These are phyloP conservation scores for Eriocheir sinensis DNA, from an alignment of 1,140 invertebrate genomes.

Conservation along the genomic window DNA sequence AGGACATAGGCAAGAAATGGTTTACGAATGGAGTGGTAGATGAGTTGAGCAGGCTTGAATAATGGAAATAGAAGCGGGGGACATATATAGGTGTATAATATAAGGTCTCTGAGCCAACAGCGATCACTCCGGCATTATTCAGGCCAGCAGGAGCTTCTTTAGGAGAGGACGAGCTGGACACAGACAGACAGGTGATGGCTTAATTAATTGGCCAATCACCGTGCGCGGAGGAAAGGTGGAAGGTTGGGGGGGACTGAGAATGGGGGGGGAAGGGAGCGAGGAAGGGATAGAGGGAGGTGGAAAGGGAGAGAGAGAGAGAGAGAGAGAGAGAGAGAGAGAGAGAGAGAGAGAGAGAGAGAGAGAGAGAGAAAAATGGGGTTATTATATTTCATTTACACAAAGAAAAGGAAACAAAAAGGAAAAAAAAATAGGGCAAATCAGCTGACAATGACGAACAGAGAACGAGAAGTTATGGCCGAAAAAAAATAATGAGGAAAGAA, in stretches of 20 bases:
- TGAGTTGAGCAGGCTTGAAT: too few relatives aligned
- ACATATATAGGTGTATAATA: too few relatives aligned
- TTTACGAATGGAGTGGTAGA: too few relatives aligned
- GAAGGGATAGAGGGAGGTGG: neutral
- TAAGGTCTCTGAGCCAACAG: too few relatives aligned
- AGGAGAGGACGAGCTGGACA: constrained; percentile 2
- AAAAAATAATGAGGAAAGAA: neutral
- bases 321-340: too few relatives aligned
- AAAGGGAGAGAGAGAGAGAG: neutral
- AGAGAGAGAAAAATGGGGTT: too few relatives aligned
- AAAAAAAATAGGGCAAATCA: neutral
- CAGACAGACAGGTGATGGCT: neutral
- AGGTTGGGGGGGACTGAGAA: neutral
- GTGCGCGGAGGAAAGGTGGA: neutral
- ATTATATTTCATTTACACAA: neutral
- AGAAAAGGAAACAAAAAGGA: neutral
- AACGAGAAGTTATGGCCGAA: neutral
- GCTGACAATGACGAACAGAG: neutral
- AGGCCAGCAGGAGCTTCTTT: neutral
- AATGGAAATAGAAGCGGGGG: too few relatives aligned
- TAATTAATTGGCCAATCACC: constrained; percentile 11
- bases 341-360: too few relatives aligned
- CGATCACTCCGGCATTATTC: neutral
- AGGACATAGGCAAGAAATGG: too few relatives aligned
- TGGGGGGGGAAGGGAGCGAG: neutral